Conservation (phyloP, 2,888 invertebrate species). For the Anthrax anthrax region DNA sequence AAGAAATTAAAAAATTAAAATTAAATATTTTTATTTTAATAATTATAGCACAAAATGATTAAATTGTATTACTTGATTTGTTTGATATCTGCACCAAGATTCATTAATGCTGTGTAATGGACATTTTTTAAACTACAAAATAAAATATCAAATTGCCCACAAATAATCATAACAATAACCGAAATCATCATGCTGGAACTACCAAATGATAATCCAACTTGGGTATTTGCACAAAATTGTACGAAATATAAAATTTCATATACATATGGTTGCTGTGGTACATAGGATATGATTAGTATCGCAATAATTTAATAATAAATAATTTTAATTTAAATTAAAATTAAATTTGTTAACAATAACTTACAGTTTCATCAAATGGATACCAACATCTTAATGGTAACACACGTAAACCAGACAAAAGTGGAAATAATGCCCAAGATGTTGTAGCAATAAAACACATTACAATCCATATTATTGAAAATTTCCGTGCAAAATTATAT, state of each 20-base stretch:
- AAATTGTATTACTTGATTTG: neutral
- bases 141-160: conserved; percentile 11
- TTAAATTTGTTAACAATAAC: neutral
- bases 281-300: too few species aligned
- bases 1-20: neutral
- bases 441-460: conserved; percentile 7
- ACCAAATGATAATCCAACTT: conserved; percentile 13
- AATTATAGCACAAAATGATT: neutral
- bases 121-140: conserved; percentile 13
- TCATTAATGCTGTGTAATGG: conserved; percentile 2
- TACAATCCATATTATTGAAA: conserved; percentile 6
- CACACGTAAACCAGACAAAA: conserved; percentile 2
- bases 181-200: conserved; percentile 20
- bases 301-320: too few species aligned
- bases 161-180: conserved; percentile 4
- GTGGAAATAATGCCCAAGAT: conserved; percentile 9
- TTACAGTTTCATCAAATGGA: conserved; percentile 10
- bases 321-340: too few species aligned
- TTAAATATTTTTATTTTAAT: neutral
- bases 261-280: conserved; percentile 2
- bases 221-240: conserved; percentile 16
- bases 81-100: neutral
- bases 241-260: conserved; percentile 15
- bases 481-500: conserved; percentile 3
- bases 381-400: conserved; percentile 13